Evolutionary conservation across 2,113 vertebrate genomes (phyloP).

Genomic region (Nyctereutes procyonoides): DNA sequence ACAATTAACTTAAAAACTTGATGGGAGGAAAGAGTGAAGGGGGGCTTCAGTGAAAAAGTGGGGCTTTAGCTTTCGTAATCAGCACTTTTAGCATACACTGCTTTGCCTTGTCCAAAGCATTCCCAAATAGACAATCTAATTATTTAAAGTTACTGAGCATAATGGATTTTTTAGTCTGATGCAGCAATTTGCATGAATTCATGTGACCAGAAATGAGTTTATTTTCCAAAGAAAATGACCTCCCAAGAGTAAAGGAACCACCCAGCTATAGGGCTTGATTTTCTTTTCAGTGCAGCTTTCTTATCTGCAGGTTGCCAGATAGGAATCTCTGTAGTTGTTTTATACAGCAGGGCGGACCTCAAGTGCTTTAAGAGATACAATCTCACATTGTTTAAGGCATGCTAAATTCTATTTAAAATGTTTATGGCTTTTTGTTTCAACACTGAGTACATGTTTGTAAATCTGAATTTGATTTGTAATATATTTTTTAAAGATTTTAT

Average conservation of each 20-base stretch:
- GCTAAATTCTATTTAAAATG: slow-evolving; percentile 39
- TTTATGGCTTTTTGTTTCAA: slow-evolving; percentile 20
- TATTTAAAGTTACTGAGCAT: slow-evolving; percentile 61
- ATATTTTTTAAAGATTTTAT: not conserved
- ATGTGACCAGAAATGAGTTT: slow-evolving; percentile 39
- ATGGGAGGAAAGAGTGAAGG: not conserved
- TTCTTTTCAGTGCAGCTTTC: slow-evolving; percentile 18
- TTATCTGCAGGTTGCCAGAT: slow-evolving; percentile 38
- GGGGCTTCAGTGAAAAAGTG: slow-evolving; percentile 2
- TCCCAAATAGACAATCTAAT: not conserved
- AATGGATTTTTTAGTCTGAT: slow-evolving; percentile 56
- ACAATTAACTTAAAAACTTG: not conserved
- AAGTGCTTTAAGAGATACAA: slow-evolving; percentile 3
- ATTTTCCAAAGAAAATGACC: slow-evolving; percentile 40
- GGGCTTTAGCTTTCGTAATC: slow-evolving; percentile 32
- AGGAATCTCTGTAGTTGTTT: slow-evolving; percentile 31
- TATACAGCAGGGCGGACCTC: not conserved
- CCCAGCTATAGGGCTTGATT: not conserved
- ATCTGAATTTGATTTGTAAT: not conserved
- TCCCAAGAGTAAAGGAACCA: slow-evolving; percentile 21
- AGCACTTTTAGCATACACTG: slow-evolving; percentile 28
- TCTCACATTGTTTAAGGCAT: not conserved
- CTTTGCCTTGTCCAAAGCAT: slow-evolving; percentile 21
- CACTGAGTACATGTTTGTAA: not conserved
- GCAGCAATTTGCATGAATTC: slow-evolving; percentile 49